phyloP scores from a whole-genome alignment of 2,888 invertebrate species.

The Leptinotarsa rubiginosa region DNA sequence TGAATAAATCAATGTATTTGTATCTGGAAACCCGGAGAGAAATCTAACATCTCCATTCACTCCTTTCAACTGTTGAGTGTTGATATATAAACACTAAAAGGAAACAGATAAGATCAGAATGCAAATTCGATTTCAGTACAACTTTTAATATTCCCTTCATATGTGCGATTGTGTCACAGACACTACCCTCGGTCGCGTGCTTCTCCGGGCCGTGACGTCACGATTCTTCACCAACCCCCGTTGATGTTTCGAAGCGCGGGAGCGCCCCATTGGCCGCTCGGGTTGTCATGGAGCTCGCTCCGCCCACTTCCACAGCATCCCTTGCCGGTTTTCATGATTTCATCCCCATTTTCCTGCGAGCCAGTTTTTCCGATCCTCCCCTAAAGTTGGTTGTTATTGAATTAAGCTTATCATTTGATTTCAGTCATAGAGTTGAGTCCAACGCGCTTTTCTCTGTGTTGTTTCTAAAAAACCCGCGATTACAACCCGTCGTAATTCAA shows the following conservation, averaged over 20 bases:
- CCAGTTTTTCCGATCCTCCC: conserved; percentile 58
- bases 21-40: conserved; percentile 22
- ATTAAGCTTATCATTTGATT: conserved; percentile 83
- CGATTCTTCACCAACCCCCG: conserved; percentile 51
- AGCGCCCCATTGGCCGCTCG: conserved; percentile 47
- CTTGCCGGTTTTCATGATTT: conserved; percentile 52
- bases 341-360: conserved; percentile 52
- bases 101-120: conserved; percentile 65
- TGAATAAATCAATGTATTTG: too few species aligned
- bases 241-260: conserved; percentile 53
- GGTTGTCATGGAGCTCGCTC: conserved; percentile 48
- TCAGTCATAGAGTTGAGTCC: conserved; percentile 68
- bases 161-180: conserved; percentile 53
- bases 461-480: conserved; percentile 63
- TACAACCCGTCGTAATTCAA: conserved; percentile 68
- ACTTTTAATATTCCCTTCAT: conserved; percentile 63
- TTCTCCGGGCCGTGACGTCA: conserved; percentile 39
- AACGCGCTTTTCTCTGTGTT: conserved; percentile 60
- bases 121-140: conserved; percentile 64
- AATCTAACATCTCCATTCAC: conserved; percentile 45
- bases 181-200: conserved; percentile 53
- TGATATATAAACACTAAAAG: conserved; percentile 62
- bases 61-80: conserved; percentile 56
- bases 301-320: conserved; percentile 58
- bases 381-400: conserved; percentile 74